phyloP scores from a whole-genome alignment of 1,140 invertebrate species.

The Trichonephila inaurata region DNA sequence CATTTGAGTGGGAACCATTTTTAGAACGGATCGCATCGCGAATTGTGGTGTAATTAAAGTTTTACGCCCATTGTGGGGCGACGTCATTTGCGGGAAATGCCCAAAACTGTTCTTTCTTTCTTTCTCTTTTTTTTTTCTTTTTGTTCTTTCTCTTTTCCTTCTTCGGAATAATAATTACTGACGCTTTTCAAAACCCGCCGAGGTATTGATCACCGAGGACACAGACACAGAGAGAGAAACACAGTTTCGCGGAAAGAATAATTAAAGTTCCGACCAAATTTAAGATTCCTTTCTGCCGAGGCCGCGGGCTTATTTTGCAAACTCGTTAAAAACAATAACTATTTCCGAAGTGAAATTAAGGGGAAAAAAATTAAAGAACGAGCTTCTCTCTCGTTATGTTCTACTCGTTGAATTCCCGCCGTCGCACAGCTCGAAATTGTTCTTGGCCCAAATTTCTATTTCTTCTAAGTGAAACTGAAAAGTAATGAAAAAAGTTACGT shows the following conservation, averaged over 20 bases:
- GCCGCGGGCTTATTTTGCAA: neutral
- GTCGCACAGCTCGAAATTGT: neutral
- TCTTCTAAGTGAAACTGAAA: neutral
- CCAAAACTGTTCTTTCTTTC: neutral
- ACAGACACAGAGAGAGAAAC: neutral
- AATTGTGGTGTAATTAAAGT: conserved; percentile 50
- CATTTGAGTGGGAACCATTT: neutral
- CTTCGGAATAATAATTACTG: conserved; percentile 45
- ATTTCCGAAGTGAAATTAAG: conserved; percentile 8
- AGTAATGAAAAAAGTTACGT: neutral
- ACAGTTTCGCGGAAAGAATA: conserved; percentile 13
- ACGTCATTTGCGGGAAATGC: conserved; percentile 5
- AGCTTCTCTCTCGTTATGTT: neutral
- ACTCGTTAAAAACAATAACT: conserved; percentile 27
- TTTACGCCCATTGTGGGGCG: conserved; percentile 44
- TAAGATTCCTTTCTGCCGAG: neutral
- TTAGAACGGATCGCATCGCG: neutral
- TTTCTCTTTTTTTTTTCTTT: neutral
- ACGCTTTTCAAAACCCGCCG: neutral
- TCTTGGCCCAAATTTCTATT: neutral
- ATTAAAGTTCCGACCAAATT: conserved; percentile 43
- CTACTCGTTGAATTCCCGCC: neutral
- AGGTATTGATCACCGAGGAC: neutral
- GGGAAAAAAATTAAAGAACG: neutral
- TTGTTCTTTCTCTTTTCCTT: neutral